Base-by-base conservation (phyloP, 2,888 invertebrate species). In the Aricia artaxerxes region DNA sequence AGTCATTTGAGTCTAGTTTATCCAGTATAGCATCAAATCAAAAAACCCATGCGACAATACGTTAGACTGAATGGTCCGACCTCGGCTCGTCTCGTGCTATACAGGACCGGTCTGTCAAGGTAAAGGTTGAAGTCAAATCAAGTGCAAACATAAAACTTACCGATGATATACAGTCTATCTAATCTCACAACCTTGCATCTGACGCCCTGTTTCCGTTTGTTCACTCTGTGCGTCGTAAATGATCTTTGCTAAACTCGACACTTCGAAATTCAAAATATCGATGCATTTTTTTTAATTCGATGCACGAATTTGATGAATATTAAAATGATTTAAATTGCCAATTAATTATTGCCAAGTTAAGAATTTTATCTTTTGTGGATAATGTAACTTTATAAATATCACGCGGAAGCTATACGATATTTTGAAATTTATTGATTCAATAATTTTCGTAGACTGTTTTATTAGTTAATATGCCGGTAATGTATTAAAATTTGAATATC, bases 41-140 rank as follows among this genome's bases (percentile, higher is more conserved):
- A 69, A 31, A 69, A 69, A 69, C 4, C 38, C 13, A 69, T 38
- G 11, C 6, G 35, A 35, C 35, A 38, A 31, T 69, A 5, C 35
- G 69, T 69, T 73, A 44, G 44, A 73, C 7, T 73, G 73, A 73
- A 73, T 44, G 73, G n/a, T 5, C 73, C 60, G 78, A 78, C 78
- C 78, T 78, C 78, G 60, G 40, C 1, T 38, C 35, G 57, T 78
- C 78, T 78, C 78, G 78, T 73, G 73, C 38, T 49, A 79, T 60
- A 11, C 73, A 44, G 73, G 85, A 88, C 87, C 88, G 87, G 88
- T 86, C 85, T 80, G 79, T 83, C 89, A 89, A 90, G 90, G 90
- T 89, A 87, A 91, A 90, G 89, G 89, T 80, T 86, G 82, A 77
- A 79, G 79, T 84, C 83, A 83, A 84, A 84, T 84, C 83, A 80